Evolutionary conservation across 2,888 invertebrate species (phyloP).

Genomic region (Chloroclysta siterata): DNA sequence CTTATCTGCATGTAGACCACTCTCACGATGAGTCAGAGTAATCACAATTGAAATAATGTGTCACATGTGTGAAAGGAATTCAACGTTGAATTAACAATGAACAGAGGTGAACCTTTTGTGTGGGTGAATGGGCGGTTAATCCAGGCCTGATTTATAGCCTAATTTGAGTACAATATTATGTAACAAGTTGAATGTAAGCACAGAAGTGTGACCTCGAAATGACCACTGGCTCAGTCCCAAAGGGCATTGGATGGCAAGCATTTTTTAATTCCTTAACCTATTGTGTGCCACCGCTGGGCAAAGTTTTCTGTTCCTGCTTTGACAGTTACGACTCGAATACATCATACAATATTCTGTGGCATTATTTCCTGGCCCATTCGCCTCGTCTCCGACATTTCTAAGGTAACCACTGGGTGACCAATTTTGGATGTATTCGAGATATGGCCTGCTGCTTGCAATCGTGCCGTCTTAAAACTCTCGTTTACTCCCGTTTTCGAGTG

Average conservation of each 20-base stretch:
- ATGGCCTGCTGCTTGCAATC: no score
- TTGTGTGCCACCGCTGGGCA: no score
- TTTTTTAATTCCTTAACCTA: no score
- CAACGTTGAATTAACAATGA: constrained; percentile 16
- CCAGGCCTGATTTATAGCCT: not conserved
- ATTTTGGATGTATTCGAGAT: no score
- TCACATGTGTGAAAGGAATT: constrained; percentile 4
- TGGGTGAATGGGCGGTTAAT: not conserved
- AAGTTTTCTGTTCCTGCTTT: no score
- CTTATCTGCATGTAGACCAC: not conserved
- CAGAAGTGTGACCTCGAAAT: not conserved
- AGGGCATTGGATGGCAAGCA: not conserved
- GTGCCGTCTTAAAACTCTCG: no score
- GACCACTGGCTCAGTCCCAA: not conserved
- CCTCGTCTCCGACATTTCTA: no score
- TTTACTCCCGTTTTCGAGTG: no score
- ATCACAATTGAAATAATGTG: constrained; percentile 18
- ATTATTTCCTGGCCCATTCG: no score
- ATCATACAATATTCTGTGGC: no score
- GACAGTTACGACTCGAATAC: no score
- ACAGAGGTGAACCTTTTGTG: constrained; percentile 10
- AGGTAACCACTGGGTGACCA: no score
- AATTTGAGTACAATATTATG: constrained; percentile 1
- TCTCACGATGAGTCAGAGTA: constrained; percentile 12
- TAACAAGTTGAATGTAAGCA: not conserved